Evolutionary conservation across 2,888 invertebrate genomes (phyloP), one percentile per base, ranked within the genome.

Genomic region (Sialis lutaria): DNA sequence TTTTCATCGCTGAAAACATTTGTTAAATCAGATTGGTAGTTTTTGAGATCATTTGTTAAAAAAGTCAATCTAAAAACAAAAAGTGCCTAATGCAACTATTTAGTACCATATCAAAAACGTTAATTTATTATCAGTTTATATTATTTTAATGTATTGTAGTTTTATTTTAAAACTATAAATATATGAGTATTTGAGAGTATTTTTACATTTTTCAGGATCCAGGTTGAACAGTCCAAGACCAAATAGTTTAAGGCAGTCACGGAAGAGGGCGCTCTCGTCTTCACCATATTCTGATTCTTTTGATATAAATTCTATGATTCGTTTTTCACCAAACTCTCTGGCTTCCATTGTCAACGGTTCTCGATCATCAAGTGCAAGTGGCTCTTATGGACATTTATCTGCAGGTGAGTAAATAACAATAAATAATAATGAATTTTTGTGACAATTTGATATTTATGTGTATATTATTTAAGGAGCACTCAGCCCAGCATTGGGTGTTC

Each of bases 301-400:
- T 54, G 95, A 96, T 69, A 79, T 96, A 60, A 92, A 92, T 59
- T 91, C 92, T 47, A 86, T 96, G 74, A 95, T 96, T 55, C 77
- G 95, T 50, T 92, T 92, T 56, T 93, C 93, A 6, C 95, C 95
- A 5, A 89, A 90, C 56, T 91, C 92, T 30, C 68, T 96, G 54
- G 87, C 81, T 7, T 81, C 82, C 43, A 74, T 82, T 54, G 80
- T 83, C 54, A 83, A 82, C 59, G 83, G 89, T 12, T 90, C 90
- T 1, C 72, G 91, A 53, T 86, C 88, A 50, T 87, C 87, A 10
- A 83, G 88, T 33, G 87, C 89, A 5, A 92, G 92, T 57, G 95
- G 95, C 42, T 93, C 93, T 51, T 95, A 95, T 72, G 95, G 95
- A 13, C 96, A 96, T 69, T 77, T 96, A 53, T 92, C 93, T 53